phyloP scores from a whole-genome alignment of 1,140 invertebrate species.

The Pachyrhynchus sulphureomaculatus region DNA sequence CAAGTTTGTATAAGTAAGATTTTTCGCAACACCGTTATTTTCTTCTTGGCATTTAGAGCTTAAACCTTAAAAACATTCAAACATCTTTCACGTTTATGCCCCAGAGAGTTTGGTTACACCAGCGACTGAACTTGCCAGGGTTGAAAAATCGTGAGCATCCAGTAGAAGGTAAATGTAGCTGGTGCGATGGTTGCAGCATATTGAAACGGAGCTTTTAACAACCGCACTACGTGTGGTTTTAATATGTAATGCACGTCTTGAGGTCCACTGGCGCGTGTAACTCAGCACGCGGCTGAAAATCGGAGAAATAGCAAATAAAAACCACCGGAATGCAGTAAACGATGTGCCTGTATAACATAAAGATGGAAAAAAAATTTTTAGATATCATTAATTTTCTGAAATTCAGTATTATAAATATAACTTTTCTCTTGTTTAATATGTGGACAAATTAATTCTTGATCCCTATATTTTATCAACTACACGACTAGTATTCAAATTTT shows the following conservation, averaged over 20 bases:
- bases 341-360: too few species aligned
- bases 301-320: constrained; percentile 18
- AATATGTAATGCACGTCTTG: constrained; percentile 37
- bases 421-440: too few species aligned
- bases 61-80: constrained; percentile 3
- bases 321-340: background rate
- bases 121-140: background rate
- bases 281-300: constrained; percentile 9
- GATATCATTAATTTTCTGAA: too few species aligned
- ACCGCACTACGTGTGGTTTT: constrained; percentile 26
- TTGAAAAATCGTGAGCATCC: constrained; percentile 16
- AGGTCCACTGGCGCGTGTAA: constrained; percentile 34
- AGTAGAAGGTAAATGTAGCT: constrained; percentile 34
- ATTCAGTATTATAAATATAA: too few species aligned
- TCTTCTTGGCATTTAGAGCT: background rate
- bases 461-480: too few species aligned
- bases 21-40: constrained; percentile 2
- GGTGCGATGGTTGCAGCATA: constrained; percentile 35
- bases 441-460: too few species aligned
- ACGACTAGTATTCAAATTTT: too few species aligned
- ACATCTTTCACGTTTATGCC: constrained; percentile 25
- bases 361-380: too few species aligned
- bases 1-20: background rate
- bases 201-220: constrained; percentile 39
- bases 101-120: constrained; percentile 23